Evolutionary conservation across 2,888 invertebrate genomes (phyloP).

Genomic region (Isotomurus palustris): DNA sequence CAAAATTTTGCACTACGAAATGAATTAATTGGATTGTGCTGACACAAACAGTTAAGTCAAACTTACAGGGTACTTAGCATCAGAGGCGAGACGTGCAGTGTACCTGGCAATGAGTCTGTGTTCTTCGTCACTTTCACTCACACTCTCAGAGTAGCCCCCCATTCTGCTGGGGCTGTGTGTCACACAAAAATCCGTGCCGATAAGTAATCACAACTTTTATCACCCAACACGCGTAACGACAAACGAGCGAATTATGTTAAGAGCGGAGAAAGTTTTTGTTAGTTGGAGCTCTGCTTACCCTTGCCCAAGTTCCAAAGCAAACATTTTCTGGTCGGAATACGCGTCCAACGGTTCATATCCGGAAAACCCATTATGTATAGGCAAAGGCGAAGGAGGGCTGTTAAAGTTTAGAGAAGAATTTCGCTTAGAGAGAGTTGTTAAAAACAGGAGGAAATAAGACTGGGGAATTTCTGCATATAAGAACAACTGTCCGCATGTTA

Average conservation of each 20-base stretch:
- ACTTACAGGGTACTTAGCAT: constrained; percentile 68
- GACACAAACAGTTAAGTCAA: neutral
- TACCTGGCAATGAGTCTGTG: constrained; percentile 95
- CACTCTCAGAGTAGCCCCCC: constrained; percentile 48
- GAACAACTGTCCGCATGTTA: too few species aligned
- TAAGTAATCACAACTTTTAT: too few species aligned
- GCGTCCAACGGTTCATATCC: constrained; percentile 42
- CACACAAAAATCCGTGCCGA: too few species aligned
- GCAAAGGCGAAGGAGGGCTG: constrained; percentile 87
- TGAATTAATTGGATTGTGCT: neutral
- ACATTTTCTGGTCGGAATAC: constrained; percentile 45
- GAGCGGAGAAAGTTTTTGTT: too few species aligned
- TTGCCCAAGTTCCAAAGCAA: constrained; percentile 42
- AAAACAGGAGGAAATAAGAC: too few species aligned
- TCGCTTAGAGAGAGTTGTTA: too few species aligned
- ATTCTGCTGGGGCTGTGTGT: constrained; percentile 49
- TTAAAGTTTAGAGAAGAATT: too few species aligned
- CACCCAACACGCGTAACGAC: too few species aligned
- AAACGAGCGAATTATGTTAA: too few species aligned
- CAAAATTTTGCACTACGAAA: neutral
- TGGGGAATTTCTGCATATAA: too few species aligned
- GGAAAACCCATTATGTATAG: constrained; percentile 85
- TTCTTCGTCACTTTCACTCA: constrained; percentile 73
- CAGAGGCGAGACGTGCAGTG: constrained; percentile 90
- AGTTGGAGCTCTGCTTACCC: constrained; percentile 37